phyloP scores from a whole-genome alignment of 2,113 vertebrate genomes.

The Jacana jacana region DNA sequence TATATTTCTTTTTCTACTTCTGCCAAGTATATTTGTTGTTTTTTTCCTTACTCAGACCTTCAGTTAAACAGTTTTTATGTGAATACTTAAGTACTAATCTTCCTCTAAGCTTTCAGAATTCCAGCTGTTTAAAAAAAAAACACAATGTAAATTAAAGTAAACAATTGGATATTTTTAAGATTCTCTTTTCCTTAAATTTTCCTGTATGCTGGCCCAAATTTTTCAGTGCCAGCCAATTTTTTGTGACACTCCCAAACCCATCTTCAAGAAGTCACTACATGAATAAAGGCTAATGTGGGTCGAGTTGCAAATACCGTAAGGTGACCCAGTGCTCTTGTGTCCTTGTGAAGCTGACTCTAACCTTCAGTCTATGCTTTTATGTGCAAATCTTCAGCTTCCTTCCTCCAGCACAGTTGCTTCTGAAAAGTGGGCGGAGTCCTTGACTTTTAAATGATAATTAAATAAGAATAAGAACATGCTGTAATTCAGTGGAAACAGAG shows the following conservation, averaged over 20 bases:
- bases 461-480: background rate
- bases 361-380: background rate
- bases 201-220: background rate
- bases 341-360: background rate
- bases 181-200: background rate
- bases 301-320: background rate
- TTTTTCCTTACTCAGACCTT: background rate
- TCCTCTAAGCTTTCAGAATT: background rate
- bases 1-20: background rate
- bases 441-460: background rate
- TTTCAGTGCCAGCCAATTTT: background rate
- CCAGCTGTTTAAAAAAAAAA: background rate
- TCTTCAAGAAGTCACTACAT: background rate
- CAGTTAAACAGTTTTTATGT: background rate
- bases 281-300: background rate
- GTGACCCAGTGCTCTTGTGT: background rate
- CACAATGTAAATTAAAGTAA: background rate
- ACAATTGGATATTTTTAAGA: background rate
- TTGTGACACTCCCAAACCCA: background rate
- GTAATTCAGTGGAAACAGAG: background rate
- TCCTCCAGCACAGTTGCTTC: background rate
- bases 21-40: background rate
- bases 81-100: background rate
- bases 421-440: background rate
- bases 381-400: background rate